Percentiles rank a stretch among this genome's conserved stretches.
Conservation (phyloP, 2,888 invertebrate genomes). For the Onthophagus sagittarius region DNA sequence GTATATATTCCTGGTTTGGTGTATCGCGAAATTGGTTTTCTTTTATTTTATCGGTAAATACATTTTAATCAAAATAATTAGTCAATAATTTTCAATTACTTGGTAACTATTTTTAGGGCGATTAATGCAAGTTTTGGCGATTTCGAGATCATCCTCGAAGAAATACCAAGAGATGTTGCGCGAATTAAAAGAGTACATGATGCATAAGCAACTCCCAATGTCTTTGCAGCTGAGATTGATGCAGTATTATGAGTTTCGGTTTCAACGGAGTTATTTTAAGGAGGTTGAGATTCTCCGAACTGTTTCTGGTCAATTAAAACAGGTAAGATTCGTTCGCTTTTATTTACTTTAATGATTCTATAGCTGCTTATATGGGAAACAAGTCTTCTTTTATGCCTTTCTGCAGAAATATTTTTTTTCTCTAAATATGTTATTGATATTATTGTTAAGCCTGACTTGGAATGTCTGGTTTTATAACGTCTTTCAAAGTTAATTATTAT, state of each 20-base stretch:
- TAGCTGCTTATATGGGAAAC: too few species aligned
- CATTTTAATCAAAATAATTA: too few species aligned
- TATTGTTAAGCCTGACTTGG: too few species aligned
- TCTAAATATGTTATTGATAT: too few species aligned
- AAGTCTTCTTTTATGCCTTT: too few species aligned
- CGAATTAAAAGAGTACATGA: constrained; percentile 57
- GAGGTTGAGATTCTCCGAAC: constrained; percentile 54
- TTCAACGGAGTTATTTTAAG: constrained; percentile 56
- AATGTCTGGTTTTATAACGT: too few species aligned
- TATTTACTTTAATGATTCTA: too few species aligned
- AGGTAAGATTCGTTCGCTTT: too few species aligned
- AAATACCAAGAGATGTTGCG: constrained; percentile 55
- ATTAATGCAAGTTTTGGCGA: constrained; percentile 17
- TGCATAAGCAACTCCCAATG: constrained; percentile 55
- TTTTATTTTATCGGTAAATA: constrained; percentile 14
- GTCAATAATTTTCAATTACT: too few species aligned
- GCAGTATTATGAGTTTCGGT: constrained; percentile 57
- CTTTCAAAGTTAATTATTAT: too few species aligned
- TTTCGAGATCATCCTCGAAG: constrained; percentile 11
- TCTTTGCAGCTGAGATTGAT: constrained; percentile 52
- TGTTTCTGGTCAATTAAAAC: constrained; percentile 52
- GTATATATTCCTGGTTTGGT: constrained; percentile 4
- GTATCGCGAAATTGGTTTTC: constrained; percentile 10
- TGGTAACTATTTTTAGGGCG: too few species aligned
- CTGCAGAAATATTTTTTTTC: too few species aligned